These are phyloP conservation scores for Heterotis niloticus DNA, from an alignment of 2,113 vertebrate genomes.

Conservation along the genomic window DNA sequence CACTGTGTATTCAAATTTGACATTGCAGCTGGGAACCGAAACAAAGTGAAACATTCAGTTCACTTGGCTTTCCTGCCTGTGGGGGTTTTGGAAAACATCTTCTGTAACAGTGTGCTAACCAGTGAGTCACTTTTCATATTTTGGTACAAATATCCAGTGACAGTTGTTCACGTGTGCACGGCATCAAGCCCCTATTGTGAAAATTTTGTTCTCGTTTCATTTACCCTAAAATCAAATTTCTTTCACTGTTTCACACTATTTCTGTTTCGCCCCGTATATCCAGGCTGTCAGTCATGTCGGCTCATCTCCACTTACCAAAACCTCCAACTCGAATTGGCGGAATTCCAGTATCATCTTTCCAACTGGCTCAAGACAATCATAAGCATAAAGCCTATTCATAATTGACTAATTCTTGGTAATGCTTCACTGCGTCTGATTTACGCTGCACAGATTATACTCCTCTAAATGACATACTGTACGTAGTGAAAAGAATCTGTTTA, in stretches of 20 bases:
- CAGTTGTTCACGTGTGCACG: neutral
- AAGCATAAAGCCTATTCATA: neutral
- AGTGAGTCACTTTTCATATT: conserved; percentile 1
- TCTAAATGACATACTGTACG: too few species aligned
- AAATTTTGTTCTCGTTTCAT: neutral
- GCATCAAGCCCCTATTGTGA: neutral
- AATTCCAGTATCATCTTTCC: neutral
- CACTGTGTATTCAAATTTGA: neutral
- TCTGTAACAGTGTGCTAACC: neutral
- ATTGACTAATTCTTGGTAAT: neutral
- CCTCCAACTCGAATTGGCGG: neutral
- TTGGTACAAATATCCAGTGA: neutral
- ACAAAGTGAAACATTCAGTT: neutral
- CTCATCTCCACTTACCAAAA: neutral
- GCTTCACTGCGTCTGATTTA: neutral
- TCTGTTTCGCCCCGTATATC: neutral
- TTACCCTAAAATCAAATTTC: neutral
- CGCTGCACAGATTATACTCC: neutral
- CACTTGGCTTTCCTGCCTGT: neutral
- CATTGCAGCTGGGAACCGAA: neutral
- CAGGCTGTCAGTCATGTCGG: neutral
- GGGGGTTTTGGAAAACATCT: neutral
- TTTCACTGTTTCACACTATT: neutral
- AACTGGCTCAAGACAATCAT: too few species aligned
- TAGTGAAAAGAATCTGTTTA: too few species aligned